Conservation (phyloP, 2,888 invertebrate genomes). For the Oxytorus armatus region DNA sequence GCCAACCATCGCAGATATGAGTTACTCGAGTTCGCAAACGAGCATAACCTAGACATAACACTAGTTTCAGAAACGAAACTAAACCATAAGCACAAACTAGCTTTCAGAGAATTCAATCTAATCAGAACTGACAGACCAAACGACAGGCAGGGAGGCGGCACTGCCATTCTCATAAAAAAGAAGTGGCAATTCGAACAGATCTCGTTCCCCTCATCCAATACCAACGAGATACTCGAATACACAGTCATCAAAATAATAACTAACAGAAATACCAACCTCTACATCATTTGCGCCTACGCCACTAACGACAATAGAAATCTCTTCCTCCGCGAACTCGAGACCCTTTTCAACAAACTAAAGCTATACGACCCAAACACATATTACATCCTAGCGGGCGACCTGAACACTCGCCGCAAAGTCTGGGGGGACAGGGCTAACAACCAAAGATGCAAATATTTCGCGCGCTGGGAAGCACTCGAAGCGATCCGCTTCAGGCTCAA, state of each 20-base stretch:
- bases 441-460: not conserved
- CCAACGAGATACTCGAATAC: slow-evolving; percentile 30
- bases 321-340: not conserved
- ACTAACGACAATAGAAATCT: not conserved
- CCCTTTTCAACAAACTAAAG: slow-evolving; percentile 13
- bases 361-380: not conserved
- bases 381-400: slow-evolving; percentile 36
- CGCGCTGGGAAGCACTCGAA: not conserved
- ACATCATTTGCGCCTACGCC: slow-evolving; percentile 21
- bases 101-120: too few relatives aligned
- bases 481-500: not conserved
- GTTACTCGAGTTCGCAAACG: too few relatives aligned
- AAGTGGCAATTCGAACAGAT: not conserved
- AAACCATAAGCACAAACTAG: too few relatives aligned
- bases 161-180: slow-evolving; percentile 30
- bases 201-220: slow-evolving; percentile 3
- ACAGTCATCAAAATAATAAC: slow-evolving; percentile 12
- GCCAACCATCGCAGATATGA: too few relatives aligned
- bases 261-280: not conserved
- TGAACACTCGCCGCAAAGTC: slow-evolving; percentile 13
- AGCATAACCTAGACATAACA: too few relatives aligned
- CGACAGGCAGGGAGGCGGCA: slow-evolving; percentile 1
- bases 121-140: not conserved
- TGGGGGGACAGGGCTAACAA: slow-evolving; percentile 14
- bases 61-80: too few relatives aligned